phyloP scores from a whole-genome alignment of 1,140 invertebrate genomes.

The Helicorthomorpha holstii region DNA sequence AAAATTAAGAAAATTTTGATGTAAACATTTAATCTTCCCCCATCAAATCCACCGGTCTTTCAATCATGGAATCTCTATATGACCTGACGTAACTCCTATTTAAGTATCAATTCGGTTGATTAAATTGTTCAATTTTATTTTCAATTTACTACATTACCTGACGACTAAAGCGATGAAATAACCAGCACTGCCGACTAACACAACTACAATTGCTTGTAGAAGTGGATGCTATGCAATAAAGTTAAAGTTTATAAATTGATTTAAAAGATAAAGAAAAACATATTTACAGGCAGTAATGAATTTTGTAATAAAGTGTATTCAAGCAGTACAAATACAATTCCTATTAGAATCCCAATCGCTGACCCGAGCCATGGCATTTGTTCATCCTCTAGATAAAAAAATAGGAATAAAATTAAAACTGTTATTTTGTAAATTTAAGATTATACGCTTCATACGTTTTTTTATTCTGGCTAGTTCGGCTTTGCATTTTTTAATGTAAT shows the following conservation, averaged over 20 bases:
- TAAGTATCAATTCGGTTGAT: neutral
- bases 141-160: neutral
- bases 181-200: neutral
- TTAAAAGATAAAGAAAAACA: neutral
- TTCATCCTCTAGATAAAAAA: conserved; percentile 38
- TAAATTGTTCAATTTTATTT: neutral
- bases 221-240: neutral
- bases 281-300: neutral
- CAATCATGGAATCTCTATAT: neutral
- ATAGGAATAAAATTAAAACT: conserved; percentile 2
- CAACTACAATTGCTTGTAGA: neutral
- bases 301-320: neutral
- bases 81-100: neutral
- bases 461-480: conserved; percentile 37
- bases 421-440: neutral
- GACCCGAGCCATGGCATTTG: conserved; percentile 57
- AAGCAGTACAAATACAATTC: conserved; percentile 43
- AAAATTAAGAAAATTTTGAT: too few relatives aligned
- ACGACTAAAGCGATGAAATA: neutral
- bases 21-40: too few relatives aligned
- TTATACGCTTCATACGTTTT: conserved; percentile 16
- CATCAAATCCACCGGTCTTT: neutral
- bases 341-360: conserved; percentile 49
- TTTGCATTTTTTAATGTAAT: conserved; percentile 42
- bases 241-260: neutral